Percentiles rank a stretch among this genome's conserved stretches.
Evolutionary conservation across 2,113 vertebrate genomes (phyloP).

Genomic region (Melanotaenia duboulayi): DNA sequence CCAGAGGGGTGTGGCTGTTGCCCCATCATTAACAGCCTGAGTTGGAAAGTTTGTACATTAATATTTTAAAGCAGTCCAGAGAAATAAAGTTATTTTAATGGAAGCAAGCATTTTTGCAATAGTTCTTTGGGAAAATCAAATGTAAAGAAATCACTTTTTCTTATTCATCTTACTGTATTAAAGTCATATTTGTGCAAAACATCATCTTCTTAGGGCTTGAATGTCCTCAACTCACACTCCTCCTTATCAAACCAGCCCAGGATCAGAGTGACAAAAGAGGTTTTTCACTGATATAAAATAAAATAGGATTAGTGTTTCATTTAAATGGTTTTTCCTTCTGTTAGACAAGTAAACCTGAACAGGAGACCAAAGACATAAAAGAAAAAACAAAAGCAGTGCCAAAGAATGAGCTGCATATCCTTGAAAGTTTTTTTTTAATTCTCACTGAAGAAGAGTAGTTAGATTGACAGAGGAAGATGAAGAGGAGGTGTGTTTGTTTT

Average conservation of each 20-base stretch:
- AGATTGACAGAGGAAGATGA: constrained; percentile 22
- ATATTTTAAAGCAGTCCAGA: too few relatives aligned
- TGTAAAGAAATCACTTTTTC: too few relatives aligned
- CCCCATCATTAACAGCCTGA: too few relatives aligned
- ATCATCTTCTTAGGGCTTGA: neutral
- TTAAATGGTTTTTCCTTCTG: constrained; percentile 23
- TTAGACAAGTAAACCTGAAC: constrained; percentile 37
- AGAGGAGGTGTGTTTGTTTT: constrained; percentile 11
- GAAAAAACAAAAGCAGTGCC: neutral
- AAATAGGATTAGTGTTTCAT: constrained; percentile 25
- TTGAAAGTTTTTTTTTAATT: constrained; percentile 27
- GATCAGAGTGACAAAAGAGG: constrained; percentile 41
- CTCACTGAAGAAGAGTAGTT: constrained; percentile 10
- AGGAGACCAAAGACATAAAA: constrained; percentile 9
- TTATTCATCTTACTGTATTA: too few relatives aligned
- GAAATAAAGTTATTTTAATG: too few relatives aligned
- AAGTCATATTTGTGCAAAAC: constrained; percentile 4
- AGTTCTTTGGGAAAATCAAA: too few relatives aligned
- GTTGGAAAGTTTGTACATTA: too few relatives aligned
- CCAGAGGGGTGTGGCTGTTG: too few relatives aligned
- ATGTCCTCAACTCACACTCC: neutral
- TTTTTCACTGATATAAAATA: constrained; percentile 36
- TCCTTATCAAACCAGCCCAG: constrained; percentile 2
- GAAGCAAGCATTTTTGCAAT: too few relatives aligned
- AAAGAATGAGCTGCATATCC: constrained; percentile 1